Base-by-base conservation (phyloP, 2,888 invertebrate species). In the Syritta pipiens region DNA sequence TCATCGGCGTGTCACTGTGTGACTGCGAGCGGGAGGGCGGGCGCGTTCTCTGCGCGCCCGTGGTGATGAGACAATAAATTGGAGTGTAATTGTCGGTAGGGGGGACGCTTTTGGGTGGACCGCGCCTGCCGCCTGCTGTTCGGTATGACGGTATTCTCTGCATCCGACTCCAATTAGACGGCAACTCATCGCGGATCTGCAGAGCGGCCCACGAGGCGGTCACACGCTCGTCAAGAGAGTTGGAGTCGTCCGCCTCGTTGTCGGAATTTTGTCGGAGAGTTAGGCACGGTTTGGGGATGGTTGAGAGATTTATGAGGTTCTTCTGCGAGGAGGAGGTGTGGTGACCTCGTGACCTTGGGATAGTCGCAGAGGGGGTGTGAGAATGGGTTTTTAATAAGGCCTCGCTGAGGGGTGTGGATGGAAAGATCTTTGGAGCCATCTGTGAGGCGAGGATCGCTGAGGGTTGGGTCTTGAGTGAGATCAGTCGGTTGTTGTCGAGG, bases 81-180 rank as follows among this genome's bases (percentile, higher is more conserved):
- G 79, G 79, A 72, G 37, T 48, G 72, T 79, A 72, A 79, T 79
- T 68, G 67, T 24, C 55, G 55, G 67, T 72, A 67, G 55, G 17
- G 24, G 37, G 26, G 32, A 42, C 49, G 57, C 72, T 65, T 74
- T 79, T 72, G 67, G 77, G 71, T 67, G 71, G 71, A 65, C 79
- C 59, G 62, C 79, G 57, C 67, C 72, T 68, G 67, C 57, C 62
- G 24, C 62, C 55, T 42, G 60, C 28, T 48, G 53, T 28, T 32
- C 60, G 79, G 32, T 67, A 62, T n/a, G n/a, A 67, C 62, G 67
- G 67, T 72, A 60, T 55, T 72, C n/a, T 67, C 72, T 77, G 71
- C 79, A 79, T 79, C 79, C 79, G 72, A 68, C 67, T 74, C 79
- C 79, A 74, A 79, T 79, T 79, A 79, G 67, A 44, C 67, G 37